Evolutionary conservation across 2,113 vertebrate genomes (phyloP), one percentile per base, ranked within the genome.

Genomic region (Mus pahari): DNA sequence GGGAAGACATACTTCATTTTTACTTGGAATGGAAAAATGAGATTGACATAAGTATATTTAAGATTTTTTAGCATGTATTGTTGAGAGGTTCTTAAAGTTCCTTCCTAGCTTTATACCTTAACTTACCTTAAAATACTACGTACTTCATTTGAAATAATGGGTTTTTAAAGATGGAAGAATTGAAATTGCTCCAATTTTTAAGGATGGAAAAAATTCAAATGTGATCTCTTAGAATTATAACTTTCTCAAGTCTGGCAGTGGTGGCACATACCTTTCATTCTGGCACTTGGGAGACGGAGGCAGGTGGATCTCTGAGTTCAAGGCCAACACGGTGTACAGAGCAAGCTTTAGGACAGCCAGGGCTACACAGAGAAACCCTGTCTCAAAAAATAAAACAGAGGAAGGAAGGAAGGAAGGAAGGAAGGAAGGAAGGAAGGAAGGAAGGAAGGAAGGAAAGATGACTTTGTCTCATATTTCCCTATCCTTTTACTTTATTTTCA

Each of bases 101-200:
- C 20, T 75, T 93, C 10, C 24, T 84, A 84, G 42, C 9, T 86
- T 12, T 75, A 4, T 82, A 10, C 45, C 86, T 36, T 86, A 68
- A 88, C 45, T 66, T 91, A 33, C 42, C 84, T 95, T 55, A 92
- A 79, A 71, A 86, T 81, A 50, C 3, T 39, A 53, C 14, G 22
- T 58, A 33, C 1, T 92, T 93, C 42, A 83, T 93, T 93, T 90
- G 39, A 90, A 92, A 70, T 70, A 70, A 66, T 75, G 48, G 20
- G 17, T 68, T 96, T 96, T 95, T 89, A 62, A 82, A 92, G 73
- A 33, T 86, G 53, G 78, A 71, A 91, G n/a, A 92, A 66, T 17
- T 62, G 22, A 82, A 95, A 89, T 20, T 87, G 22, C 83, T 90
- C 36, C 6, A 1, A 50, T 77, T 94, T 78, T 83, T 33, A 53